Evolutionary conservation across 1,140 invertebrate genomes (phyloP).

Genomic region (Eciton burchellii): DNA sequence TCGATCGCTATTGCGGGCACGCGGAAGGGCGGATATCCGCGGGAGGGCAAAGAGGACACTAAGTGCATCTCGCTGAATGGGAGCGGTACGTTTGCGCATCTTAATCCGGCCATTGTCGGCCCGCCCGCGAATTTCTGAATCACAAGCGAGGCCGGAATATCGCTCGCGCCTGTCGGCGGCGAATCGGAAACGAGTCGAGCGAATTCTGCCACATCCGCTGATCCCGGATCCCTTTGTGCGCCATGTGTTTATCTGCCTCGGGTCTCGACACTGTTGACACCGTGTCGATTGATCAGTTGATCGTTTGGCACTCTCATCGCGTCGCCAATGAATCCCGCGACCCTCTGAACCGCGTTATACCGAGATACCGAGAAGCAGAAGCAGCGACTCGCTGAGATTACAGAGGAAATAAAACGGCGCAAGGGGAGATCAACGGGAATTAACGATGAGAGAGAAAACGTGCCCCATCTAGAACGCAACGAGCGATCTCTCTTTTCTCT

Average conservation of each 20-base stretch:
- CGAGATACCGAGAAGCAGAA: no score
- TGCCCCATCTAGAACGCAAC: no score
- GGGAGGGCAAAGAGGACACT: slow-evolving; percentile 1
- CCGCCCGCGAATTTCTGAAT: slow-evolving; percentile 45
- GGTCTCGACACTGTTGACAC: background rate
- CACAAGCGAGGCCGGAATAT: slow-evolving; percentile 31
- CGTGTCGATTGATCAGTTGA: background rate
- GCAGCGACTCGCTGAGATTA: background rate
- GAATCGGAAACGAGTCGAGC: slow-evolving; percentile 51
- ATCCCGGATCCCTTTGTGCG: background rate
- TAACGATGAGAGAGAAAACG: background rate
- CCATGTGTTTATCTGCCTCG: background rate
- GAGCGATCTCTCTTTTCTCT: no score
- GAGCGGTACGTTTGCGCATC: slow-evolving; percentile 55
- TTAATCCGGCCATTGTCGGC: slow-evolving; percentile 63
- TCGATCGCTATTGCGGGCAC: slow-evolving; percentile 26
- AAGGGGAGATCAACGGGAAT: background rate
- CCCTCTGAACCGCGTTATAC: background rate
- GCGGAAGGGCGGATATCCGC: slow-evolving; percentile 28
- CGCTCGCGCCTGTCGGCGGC: background rate
- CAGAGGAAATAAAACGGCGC: background rate
- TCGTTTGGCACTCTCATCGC: background rate
- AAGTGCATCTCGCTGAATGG: slow-evolving; percentile 42
- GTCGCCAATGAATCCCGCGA: background rate
- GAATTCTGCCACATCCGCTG: slow-evolving; percentile 43